Conservation (phyloP, 2,797 vertebrate genomes). For the Myotis daubentonii region DNA sequence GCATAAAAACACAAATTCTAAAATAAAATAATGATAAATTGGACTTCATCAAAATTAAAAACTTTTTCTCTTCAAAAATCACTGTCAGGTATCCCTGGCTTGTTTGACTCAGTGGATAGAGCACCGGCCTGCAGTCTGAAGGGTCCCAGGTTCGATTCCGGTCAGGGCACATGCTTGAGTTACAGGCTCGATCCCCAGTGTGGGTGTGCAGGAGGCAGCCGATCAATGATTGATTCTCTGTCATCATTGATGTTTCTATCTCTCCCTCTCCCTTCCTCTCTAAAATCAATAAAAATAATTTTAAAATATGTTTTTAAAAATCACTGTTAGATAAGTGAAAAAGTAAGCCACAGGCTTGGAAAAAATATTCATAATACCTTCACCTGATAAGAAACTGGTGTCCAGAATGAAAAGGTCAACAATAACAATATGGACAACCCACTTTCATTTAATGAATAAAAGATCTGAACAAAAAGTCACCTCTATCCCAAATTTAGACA, state of each 20-base stretch:
- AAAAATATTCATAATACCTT: background rate
- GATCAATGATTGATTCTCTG: no score
- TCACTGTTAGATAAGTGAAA: background rate
- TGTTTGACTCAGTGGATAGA: no score
- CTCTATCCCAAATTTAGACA: background rate
- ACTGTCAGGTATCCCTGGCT: background rate
- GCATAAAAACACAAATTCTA: background rate
- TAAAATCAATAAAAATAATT: no score
- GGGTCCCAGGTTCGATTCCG: no score
- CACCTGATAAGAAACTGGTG: background rate
- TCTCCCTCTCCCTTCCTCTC: no score
- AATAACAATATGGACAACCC: background rate
- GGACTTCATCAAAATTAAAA: background rate
- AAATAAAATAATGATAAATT: background rate
- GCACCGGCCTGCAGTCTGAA: no score
- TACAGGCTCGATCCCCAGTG: no score
- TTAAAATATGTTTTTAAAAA: background rate
- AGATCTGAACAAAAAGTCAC: background rate
- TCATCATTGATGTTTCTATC: no score
- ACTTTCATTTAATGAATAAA: conserved; percentile 21
- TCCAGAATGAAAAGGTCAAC: conserved; percentile 24
- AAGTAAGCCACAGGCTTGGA: background rate
- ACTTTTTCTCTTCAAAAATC: background rate
- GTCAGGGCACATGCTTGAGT: no score
- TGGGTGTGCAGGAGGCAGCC: no score